phyloP scores from a whole-genome alignment of 1,140 invertebrate species.

The Drosophila seguyi region DNA sequence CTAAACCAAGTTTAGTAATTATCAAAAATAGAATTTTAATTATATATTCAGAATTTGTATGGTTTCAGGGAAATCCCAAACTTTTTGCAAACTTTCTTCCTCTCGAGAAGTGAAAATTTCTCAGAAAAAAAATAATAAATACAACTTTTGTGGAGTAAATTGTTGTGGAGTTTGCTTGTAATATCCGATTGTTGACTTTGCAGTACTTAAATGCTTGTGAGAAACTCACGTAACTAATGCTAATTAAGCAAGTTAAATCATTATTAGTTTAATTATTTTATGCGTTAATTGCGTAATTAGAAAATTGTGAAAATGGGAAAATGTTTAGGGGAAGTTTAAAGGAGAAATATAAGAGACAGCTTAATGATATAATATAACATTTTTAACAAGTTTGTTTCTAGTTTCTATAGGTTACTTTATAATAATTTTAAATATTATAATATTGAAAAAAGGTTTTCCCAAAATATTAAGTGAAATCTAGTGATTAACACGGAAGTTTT shows the following conservation, averaged over 20 bases:
- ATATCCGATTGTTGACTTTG: constrained; percentile 10
- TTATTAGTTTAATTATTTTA: neutral
- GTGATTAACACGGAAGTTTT: too few relatives aligned
- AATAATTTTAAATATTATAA: too few relatives aligned
- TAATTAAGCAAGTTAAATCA: neutral
- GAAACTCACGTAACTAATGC: neutral
- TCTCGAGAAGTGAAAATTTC: neutral
- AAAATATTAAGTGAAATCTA: too few relatives aligned
- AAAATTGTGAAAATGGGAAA: neutral
- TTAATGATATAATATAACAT: too few relatives aligned
- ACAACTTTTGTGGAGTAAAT: constrained; percentile 20
- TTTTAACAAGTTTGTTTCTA: too few relatives aligned
- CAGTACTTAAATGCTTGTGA: constrained; percentile 7
- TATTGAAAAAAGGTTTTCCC: too few relatives aligned
- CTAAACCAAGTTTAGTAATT: constrained; percentile 37
- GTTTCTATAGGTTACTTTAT: too few relatives aligned
- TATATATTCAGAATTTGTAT: constrained; percentile 38
- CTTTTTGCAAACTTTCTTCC: constrained; percentile 9
- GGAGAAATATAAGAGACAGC: too few relatives aligned
- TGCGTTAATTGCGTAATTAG: neutral
- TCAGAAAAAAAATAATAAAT: neutral
- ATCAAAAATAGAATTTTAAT: constrained; percentile 53
- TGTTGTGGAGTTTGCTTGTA: constrained; percentile 13
- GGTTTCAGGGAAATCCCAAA: constrained; percentile 16
- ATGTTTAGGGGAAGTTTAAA: neutral